Base-by-base conservation (phyloP, 2,888 invertebrate species). In the Chromoteleia sp. region DNA sequence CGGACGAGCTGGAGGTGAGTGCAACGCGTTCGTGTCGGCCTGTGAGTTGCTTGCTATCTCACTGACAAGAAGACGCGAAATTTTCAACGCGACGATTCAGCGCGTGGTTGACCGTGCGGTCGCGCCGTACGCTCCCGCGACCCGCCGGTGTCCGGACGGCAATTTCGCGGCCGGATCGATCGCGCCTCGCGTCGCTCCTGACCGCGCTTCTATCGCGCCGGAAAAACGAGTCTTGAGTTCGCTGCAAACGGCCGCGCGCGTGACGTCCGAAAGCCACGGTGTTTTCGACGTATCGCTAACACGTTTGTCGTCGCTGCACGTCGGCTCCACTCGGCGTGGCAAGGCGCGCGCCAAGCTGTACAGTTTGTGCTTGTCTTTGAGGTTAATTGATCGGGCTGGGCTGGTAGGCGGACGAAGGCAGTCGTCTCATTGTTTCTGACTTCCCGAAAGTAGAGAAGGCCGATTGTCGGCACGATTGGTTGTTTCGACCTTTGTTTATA, bases 1-100 rank as follows among this genome's bases (percentile, higher is more conserved):
- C 88, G 77, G 91, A 91, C 76, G 91, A 91, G 83, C 85, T 91
- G 81, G 91, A 91, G 91, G 91, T 91, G 85, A 88, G 91, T 90
- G 70, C 8, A 17, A 45, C 15, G 63, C 54, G 63, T 67, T 45
- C 15, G 58, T 15, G 48, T 45, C 21, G 52, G 43, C 25, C 17
- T 45, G 63, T 45, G 56, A 73, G 65, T 45, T 41, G 58, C 67
- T 36, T 61, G 56, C 45, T 74, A 43, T 50, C 25, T 56, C 29
- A 63, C 56, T 61, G 56, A 61, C 36, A 58, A 30, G 74, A 36
- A 48, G 78, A 67, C 54, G 81, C 63, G 75, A 61, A 74, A 73
- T 54, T 73, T 71, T 73, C 73, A 59, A 61, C 73, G 73, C 14
- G 74, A 54, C 77, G 68, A 67, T 5, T 50, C 21, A 36, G 43